Evolutionary conservation across 2,797 vertebrate genomes (phyloP).

Genomic region (Brachyalestes nurse): DNA sequence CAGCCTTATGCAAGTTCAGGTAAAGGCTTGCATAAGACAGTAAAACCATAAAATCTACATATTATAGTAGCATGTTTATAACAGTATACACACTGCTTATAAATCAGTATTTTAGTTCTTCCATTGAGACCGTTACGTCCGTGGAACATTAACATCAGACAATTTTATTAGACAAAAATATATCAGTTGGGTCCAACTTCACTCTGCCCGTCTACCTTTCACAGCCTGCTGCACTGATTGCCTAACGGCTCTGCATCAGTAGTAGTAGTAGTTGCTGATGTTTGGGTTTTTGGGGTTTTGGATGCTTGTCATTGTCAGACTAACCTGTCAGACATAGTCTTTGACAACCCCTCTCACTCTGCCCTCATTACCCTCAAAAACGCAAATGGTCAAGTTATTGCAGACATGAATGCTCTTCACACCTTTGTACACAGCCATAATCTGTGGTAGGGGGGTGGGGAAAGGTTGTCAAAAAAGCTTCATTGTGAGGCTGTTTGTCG

Average conservation of each 20-base stretch:
- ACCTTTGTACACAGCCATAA: neutral
- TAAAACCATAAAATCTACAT: neutral
- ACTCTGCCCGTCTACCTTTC: conserved; percentile 57
- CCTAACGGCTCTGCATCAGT: conserved; percentile 88
- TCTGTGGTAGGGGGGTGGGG: neutral
- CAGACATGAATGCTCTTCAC: conserved; percentile 7
- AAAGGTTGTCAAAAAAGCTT: conserved; percentile 8
- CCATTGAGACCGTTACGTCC: neutral
- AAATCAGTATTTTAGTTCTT: no score
- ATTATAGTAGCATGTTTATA: neutral
- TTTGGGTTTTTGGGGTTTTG: conserved; percentile 89
- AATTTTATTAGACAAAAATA: neutral
- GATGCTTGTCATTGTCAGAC: conserved; percentile 73
- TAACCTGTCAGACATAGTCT: conserved; percentile 37
- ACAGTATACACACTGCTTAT: neutral
- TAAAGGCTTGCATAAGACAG: neutral
- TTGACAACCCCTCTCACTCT: conserved; percentile 41
- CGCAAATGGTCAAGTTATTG: neutral
- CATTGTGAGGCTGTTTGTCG: neutral
- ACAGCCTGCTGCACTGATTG: conserved; percentile 83
- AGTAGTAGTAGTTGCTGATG: conserved; percentile 83
- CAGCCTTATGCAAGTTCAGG: no score
- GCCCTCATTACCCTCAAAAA: conserved; percentile 33
- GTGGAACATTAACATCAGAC: neutral
- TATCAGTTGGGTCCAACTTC: conserved; percentile 5